Evolutionary conservation across 53 echinoderm and acorn worm species (phyloP).

Genomic region (Arbacia lixula): DNA sequence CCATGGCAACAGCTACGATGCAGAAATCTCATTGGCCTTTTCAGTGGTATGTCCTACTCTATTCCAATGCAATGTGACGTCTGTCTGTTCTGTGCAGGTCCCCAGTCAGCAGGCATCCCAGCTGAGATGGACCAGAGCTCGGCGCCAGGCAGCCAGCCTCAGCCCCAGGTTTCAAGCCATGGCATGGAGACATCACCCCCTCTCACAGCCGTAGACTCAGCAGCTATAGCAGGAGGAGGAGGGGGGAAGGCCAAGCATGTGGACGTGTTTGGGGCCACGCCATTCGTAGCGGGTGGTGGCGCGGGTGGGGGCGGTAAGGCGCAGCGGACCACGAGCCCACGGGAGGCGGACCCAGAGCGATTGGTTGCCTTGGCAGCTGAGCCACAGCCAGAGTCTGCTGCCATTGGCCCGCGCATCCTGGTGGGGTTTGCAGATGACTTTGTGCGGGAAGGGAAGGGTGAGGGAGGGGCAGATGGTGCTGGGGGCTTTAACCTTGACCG

Average conservation of each 20-base stretch:
- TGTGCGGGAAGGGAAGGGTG: slow-evolving; percentile 17
- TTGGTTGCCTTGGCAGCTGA: slow-evolving; percentile 28
- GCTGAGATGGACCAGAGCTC: slow-evolving; percentile 45
- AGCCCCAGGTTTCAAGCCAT: slow-evolving; percentile 4
- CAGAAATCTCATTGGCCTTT: too few species aligned
- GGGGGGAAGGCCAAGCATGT: neutral
- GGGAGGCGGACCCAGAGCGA: slow-evolving; percentile 23
- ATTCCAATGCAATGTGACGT: too few species aligned
- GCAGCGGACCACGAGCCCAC: slow-evolving; percentile 19
- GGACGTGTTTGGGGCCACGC: slow-evolving; percentile 75
- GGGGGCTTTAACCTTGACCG: slow-evolving; percentile 60
- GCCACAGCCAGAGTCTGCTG: slow-evolving; percentile 48
- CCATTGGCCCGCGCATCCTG: slow-evolving; percentile 41
- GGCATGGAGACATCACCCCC: slow-evolving; percentile 53
- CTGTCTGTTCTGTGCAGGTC: too few species aligned
- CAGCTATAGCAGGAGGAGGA: slow-evolving; percentile 23
- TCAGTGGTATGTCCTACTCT: too few species aligned
- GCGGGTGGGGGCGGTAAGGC: slow-evolving; percentile 24
- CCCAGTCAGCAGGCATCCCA: slow-evolving; percentile 44
- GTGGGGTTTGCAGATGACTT: slow-evolving; percentile 75
- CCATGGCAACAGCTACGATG: too few species aligned
- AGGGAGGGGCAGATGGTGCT: slow-evolving; percentile 42
- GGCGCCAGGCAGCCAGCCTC: neutral
- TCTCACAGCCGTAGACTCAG: too few species aligned
- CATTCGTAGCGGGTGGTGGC: slow-evolving; percentile 48